Evolutionary conservation across 2,113 vertebrate species (phyloP).

Genomic region (Rhadina sibilatrix): DNA sequence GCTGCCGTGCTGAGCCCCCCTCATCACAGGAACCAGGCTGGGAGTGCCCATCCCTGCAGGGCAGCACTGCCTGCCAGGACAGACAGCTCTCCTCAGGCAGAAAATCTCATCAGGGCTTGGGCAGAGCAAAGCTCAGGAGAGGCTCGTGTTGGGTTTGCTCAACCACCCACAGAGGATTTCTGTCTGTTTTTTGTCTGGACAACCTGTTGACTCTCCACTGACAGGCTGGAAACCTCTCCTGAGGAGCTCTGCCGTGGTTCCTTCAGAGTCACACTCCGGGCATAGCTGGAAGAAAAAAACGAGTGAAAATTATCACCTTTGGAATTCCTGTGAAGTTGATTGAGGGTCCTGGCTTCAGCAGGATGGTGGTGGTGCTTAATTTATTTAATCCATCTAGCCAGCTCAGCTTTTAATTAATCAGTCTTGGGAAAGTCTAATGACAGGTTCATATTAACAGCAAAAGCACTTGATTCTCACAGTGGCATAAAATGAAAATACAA

Average conservation of each 20-base stretch:
- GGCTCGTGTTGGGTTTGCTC: background rate
- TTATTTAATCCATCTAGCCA: background rate
- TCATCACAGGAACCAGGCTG: rapidly evolving
- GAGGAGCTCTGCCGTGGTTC: background rate
- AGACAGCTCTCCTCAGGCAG: background rate
- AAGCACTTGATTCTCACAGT: background rate
- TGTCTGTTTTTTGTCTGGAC: background rate
- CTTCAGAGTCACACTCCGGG: background rate
- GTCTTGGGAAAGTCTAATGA: background rate
- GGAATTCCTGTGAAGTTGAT: background rate
- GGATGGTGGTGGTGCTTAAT: background rate
- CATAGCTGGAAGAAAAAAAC: background rate
- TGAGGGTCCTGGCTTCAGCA: background rate
- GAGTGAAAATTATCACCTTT: background rate
- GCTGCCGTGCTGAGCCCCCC: background rate
- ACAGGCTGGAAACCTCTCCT: background rate
- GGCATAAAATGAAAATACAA: background rate
- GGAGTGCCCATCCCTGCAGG: background rate
- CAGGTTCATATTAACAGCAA: background rate
- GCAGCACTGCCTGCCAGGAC: background rate
- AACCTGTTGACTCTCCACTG: background rate
- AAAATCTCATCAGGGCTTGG: rapidly evolving
- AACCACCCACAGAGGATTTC: background rate
- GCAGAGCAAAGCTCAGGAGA: background rate
- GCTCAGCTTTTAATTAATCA: background rate